Evolutionary conservation across 2,797 vertebrate genomes (phyloP), one percentile per base, ranked within the genome.

Genomic region (Tauraco hartlaubi): DNA sequence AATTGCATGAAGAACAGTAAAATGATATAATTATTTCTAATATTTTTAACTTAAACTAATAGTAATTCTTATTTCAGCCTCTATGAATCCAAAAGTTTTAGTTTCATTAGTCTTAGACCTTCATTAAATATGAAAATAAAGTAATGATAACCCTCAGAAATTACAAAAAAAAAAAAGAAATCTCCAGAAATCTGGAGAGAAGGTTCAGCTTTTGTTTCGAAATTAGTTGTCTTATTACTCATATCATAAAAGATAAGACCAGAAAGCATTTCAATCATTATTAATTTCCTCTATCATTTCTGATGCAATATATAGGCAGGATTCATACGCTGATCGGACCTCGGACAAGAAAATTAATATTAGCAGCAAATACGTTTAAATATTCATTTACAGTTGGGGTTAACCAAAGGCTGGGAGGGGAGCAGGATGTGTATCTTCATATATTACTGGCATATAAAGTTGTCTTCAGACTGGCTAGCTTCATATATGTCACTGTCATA

Each of bases 261-360:
- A 90, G 49, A 84, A 85, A 64, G 9, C 4, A 7, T 71, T 94
- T 94, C 26, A 64, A 48, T 95, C 62, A 76, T 73, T 92, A 77
- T 81, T 94, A 89, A 91, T 96, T 92, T 92, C 46, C 15, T 74
- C 33, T 90, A 33, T 72, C 1, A 63, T 88, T 97, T 78, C 88
- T 92, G 74, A 89, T 35, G 49, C 28, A 84, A 79, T 91, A 74
- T 69, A 61, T 48, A 84, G 15, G 49, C 39, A 89, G 81, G 6
- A 71, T 85, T 86, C 25, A 39, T 55, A 61, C 33, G 9, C 4
- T 82, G 62, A 77, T 66, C 8, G 35, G 54, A 77, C 8, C 29
- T 46, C 22, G 15, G 16, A 41, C 20, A 62, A 79, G 41, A 92
- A 88, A 71, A 88, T 39, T 39, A 88, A 39, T 77, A 84, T 20